Conservation (phyloP, 1,140 invertebrate genomes). For the Nixonia krombeini region DNA sequence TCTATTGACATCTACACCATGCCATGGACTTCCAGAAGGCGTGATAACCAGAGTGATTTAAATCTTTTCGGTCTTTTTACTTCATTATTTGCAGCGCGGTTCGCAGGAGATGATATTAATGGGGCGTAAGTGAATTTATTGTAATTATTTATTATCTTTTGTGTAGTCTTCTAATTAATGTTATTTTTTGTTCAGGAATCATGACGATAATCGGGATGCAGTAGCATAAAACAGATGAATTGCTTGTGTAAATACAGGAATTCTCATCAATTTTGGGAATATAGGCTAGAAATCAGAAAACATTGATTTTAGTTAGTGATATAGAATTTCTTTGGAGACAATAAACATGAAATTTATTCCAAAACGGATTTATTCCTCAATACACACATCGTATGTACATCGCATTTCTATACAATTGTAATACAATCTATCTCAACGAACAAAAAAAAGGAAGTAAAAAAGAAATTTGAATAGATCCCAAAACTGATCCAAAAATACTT, state of each 20-base stretch:
- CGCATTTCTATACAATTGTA: conserved; percentile 49
- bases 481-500: no score
- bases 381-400: conserved; percentile 56
- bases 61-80: conserved; percentile 57
- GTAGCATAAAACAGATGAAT: conserved; percentile 30
- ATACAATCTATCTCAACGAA: conserved; percentile 28
- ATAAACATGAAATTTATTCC: conserved; percentile 26
- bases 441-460: no score
- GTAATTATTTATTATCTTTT: neutral
- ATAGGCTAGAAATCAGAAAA: no score
- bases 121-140: conserved; percentile 5
- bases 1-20: conserved; percentile 80
- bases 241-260: no score
- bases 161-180: neutral
- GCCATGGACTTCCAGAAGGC: conserved; percentile 24
- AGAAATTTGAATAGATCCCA: no score
- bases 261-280: no score
- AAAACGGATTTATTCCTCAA: conserved; percentile 52
- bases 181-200: conserved; percentile 2
- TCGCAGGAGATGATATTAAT: conserved; percentile 1
- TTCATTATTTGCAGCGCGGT: conserved; percentile 47
- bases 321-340: conserved; percentile 14
- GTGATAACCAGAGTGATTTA: conserved; percentile 25
- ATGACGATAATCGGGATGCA: neutral
- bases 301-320: conserved; percentile 50